Conservation (phyloP, 2,113 vertebrate genomes). For the Erpornis zantholeuca region DNA sequence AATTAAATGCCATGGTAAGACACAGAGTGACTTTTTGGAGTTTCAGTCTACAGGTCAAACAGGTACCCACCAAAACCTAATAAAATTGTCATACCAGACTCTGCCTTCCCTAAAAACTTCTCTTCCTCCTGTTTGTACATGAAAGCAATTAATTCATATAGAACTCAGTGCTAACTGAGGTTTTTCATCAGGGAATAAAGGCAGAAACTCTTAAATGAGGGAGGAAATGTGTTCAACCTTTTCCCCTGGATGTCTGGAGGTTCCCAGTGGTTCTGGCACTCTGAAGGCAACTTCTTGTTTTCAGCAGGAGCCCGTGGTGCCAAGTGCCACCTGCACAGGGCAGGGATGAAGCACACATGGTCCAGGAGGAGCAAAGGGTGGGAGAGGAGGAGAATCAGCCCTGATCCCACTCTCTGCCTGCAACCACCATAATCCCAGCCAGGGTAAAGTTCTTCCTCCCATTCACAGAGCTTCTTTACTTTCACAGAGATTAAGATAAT, state of each 20-base stretch:
- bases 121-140: neutral
- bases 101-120: neutral
- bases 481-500: neutral
- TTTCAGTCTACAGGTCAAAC: slow-evolving; percentile 64
- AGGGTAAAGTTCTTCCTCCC: neutral
- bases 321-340: neutral
- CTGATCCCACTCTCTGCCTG: neutral
- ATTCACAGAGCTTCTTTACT: neutral
- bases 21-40: neutral
- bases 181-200: neutral
- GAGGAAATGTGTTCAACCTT: neutral
- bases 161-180: neutral
- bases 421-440: fast-evolving
- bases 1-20: slow-evolving; percentile 6
- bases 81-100: slow-evolving; percentile 43
- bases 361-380: neutral
- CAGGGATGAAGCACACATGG: fast-evolving
- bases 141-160: slow-evolving; percentile 25
- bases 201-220: neutral
- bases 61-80: neutral
- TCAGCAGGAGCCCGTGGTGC: neutral
- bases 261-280: neutral
- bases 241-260: neutral
- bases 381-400: neutral
- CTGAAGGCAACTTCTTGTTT: neutral